Base-by-base conservation (phyloP, 1,140 invertebrate genomes). In the Ditylenchus dipsaci region DNA sequence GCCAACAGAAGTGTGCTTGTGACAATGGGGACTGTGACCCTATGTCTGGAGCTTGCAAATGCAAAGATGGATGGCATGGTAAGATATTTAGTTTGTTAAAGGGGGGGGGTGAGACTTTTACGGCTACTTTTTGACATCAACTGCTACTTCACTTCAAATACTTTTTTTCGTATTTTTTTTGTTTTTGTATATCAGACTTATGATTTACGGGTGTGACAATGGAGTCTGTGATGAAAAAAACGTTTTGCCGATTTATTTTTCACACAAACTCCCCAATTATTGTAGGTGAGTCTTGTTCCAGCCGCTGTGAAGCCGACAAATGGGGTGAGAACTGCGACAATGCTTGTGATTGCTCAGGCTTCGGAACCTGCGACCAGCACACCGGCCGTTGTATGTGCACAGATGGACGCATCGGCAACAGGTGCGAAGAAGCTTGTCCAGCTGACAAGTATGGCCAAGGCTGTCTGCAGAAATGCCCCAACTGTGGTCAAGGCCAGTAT, bases 11-110 rank as follows among this genome's bases (percentile, higher is more conserved):
- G 21, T 97, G 95, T 82, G 87, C 88, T 1, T 98, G 95, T 85
- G 91, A 95, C 81, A 97, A 97, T 83, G 88, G 88, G 42, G 93
- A 91, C 11, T 96, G 93, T 84, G 88, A 95, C 84, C 86, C 89
- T 33, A 65, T 71, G 53, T 72, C 69, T 38, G 95, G 95, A 0
- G 86, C 88, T 58, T 97, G 94, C 81, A 85, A 88, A n/a, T 98
- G 95, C 81, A 88, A 89, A 74, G 84, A 89, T 19, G 95, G 94
- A 3, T 94, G 90, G 91, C 88, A 88, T 75, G 91, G 91, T 19
- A 85, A 87, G 45, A 86, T 87, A 38, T 82, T 73, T 77, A 82
- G 53, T 33, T n/a, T n/a, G n/a, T n/a, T n/a, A n/a, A n/a, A n/a
- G n/a, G n/a, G n/a, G n/a, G n/a, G n/a, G n/a, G n/a, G n/a, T n/a